Evolutionary conservation across 2,888 invertebrate species (phyloP), one percentile per base, ranked within the genome.

Genomic region (Pristionchus fissidentatus): DNA sequence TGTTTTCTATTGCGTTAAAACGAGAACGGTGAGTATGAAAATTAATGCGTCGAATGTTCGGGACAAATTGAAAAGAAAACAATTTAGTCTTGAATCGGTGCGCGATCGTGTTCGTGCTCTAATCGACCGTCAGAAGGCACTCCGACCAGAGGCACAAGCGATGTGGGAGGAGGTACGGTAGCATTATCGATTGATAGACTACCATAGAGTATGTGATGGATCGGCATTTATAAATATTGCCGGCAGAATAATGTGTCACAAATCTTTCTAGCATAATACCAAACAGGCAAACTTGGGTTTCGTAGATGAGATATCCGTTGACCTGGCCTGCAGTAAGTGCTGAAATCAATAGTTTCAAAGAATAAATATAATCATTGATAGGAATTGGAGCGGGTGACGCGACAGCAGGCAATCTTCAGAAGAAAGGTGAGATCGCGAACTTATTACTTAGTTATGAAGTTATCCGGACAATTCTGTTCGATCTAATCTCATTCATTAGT

Each of bases 351-450:
- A 22, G 38, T 38, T 73, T 43, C 19, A 7, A 8, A 41, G n/a
- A 62, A 62, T 4, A 35, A 62, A 35, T 19, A 8, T 62, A 22
- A 32, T 66, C 22, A 38, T 32, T 35, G 8, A 2, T 95, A 70
- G 70, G 95, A 95, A 89, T 92, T 95, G 41, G 95, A 95, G 92
- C 93, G 95, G 85, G 94, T 95, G 85, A 94, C 95, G 77, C 94
- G 95, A 10, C 95, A 95, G 92, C 95, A 95, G 92, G 95, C 95
- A 90, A 94, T 95, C 57, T 95, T 88, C 79, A 85, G 90, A 10
- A 88, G 89, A 43, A 89, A 90, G 85, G 86, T 85, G 13, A 57
- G 60, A 5, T 29, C 29, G 73, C n/a, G 46, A 60, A 49, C n/a
- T n/a, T n/a, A n/a, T n/a, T n/a, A n/a, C n/a, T n/a, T n/a, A n/a